These are phyloP conservation scores for Amphipoea lucens DNA, from an alignment of 2,888 invertebrate species.

Conservation along the genomic window DNA sequence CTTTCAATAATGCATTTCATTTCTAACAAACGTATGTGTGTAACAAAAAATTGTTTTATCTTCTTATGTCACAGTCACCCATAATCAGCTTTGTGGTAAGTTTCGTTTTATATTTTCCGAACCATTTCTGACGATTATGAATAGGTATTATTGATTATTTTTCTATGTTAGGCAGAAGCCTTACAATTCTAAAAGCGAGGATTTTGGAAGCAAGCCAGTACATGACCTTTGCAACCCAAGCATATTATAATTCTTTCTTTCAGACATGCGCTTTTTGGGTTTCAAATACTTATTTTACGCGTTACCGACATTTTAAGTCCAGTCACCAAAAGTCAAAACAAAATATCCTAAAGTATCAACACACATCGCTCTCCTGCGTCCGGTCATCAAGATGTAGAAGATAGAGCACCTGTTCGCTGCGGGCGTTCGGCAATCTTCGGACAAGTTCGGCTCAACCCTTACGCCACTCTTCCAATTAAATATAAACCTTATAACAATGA, in stretches of 20 bases:
- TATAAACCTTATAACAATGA: slow-evolving; percentile 19
- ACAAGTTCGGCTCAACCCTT: slow-evolving; percentile 69
- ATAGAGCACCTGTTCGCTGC: slow-evolving; percentile 85
- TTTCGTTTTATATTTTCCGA: background rate
- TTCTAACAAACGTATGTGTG: background rate
- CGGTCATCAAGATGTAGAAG: slow-evolving; percentile 83
- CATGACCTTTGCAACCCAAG: background rate
- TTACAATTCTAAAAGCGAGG: background rate
- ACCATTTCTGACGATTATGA: background rate
- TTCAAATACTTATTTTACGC: background rate
- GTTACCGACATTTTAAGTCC: background rate
- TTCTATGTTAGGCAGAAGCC: background rate
- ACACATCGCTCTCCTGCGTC: slow-evolving; percentile 70
- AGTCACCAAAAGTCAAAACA: background rate
- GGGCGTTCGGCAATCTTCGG: slow-evolving; percentile 77
- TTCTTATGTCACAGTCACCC: background rate
- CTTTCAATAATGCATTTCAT: background rate
- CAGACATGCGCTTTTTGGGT: background rate
- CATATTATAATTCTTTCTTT: background rate
- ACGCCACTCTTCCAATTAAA: slow-evolving; percentile 9
- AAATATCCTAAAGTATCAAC: slow-evolving; percentile 74
- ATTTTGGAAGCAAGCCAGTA: background rate
- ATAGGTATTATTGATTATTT: background rate
- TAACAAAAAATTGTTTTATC: background rate
- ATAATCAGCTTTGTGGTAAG: background rate